Evolutionary conservation across 2,113 vertebrate genomes (phyloP).

Genomic region (Tyto alba): DNA sequence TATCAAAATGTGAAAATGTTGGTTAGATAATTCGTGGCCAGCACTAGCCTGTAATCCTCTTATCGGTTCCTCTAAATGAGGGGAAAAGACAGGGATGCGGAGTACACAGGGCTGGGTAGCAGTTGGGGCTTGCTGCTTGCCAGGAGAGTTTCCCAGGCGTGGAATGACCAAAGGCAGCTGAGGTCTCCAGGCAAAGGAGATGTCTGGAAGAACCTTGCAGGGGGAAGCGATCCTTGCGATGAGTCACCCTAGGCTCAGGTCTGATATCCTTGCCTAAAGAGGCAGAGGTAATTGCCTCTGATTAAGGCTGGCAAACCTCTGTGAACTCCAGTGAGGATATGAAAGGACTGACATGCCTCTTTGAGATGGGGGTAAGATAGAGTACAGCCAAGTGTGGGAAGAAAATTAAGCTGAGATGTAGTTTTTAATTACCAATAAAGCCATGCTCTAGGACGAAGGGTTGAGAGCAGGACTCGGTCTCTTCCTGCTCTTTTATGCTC

Average conservation of each 20-base stretch:
- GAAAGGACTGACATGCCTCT: conserved; percentile 45
- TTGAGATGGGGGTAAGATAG: conserved; percentile 47
- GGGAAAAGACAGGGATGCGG: background rate
- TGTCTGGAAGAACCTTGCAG: conserved; percentile 16
- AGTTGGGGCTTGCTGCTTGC: background rate
- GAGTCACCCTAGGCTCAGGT: conserved; percentile 18
- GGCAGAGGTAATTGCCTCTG: conserved; percentile 44
- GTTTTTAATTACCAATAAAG: conserved; percentile 52
- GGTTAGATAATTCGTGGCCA: background rate
- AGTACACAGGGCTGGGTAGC: background rate
- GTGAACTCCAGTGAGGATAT: conserved; percentile 48
- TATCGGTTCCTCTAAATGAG: background rate
- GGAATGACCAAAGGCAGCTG: conserved; percentile 13
- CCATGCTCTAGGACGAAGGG: background rate
- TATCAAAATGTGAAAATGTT: background rate
- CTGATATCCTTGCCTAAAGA: conserved; percentile 39
- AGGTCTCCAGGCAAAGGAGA: conserved; percentile 7
- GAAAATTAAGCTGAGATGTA: conserved; percentile 46
- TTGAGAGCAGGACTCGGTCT: background rate
- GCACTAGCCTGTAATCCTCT: background rate
- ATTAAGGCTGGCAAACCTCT: conserved; percentile 47
- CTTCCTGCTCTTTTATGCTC: background rate
- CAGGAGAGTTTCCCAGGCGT: conserved; percentile 1
- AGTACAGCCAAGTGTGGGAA: conserved; percentile 52
- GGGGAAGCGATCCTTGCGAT: background rate